Evolutionary conservation across 1,140 invertebrate species (phyloP), one percentile per base, ranked within the genome.

Genomic region (Neotoxoptera formosana): DNA sequence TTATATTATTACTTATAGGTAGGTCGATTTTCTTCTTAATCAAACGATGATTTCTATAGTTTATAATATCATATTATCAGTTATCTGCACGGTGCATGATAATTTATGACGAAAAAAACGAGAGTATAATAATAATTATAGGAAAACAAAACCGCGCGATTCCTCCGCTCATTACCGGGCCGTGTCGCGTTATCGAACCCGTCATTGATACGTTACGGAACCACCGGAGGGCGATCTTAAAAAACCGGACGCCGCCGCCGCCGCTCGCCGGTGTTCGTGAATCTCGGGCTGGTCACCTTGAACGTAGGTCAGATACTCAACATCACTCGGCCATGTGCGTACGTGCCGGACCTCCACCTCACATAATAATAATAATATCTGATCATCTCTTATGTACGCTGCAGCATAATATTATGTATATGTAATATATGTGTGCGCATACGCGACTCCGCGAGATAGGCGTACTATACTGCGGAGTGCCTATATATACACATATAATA

Each of bases 271-370:
- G n/a, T 76, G 90, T 91, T 91, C 90, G 90, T 90, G 89, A 90
- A 91, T 91, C 90, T 67, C 67, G 45, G 48, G 67, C 47, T 45
- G 90, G n/a, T 91, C 67, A 81, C 90, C 90, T 91, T 91, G 90
- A 91, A 91, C 90, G 90, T 81, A 81, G 90, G 90, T 91, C 90
- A 34, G 30, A 91, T 25, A 36, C 9, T 34, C 34, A 7, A 48
- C 14, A n/a, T 8, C 48, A 53, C 48, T 89, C 87, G 48, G 48
- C n/a, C 87, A 51, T 36, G 90, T 30, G 60, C 67, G 90, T 91
- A 91, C 90, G 67, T 91, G 60, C 17, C 34, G 67, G 41, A 81
- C 67, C 45, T 60, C 53, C 20, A n/a, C 23, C 51, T 89, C 83
- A 76, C 14, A 76, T 76, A 76, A 76, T 41, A 41, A 76, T 76